Evolutionary conservation across 2,113 vertebrate species (phyloP).

Genomic region (Pomatorhinus ruficollis): DNA sequence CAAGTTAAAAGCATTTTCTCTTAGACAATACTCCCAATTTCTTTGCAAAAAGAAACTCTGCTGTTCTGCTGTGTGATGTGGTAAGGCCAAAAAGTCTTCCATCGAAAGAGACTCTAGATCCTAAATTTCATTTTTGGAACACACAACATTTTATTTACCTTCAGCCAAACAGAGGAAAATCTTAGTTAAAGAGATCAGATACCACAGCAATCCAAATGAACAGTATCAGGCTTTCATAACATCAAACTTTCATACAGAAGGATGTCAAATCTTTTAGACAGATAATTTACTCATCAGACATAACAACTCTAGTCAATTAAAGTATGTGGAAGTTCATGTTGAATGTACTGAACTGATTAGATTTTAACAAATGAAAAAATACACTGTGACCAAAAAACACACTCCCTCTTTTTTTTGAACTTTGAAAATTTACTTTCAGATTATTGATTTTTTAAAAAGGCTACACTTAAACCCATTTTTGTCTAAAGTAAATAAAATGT

Average conservation of each 20-base stretch:
- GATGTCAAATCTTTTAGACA: background rate
- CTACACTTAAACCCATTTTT: background rate
- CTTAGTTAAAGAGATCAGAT: background rate
- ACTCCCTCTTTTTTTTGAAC: background rate
- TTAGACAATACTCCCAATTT: background rate
- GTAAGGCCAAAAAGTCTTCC: background rate
- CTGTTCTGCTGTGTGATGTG: background rate
- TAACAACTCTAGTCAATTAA: background rate
- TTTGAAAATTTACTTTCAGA: background rate
- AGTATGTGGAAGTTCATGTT: background rate
- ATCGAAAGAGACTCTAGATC: background rate
- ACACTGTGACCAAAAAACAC: background rate
- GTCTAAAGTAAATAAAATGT: background rate
- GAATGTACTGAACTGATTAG: background rate
- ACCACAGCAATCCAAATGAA: background rate
- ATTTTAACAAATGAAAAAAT: background rate
- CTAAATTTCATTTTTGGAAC: background rate
- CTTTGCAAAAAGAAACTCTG: background rate
- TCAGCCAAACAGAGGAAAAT: background rate
- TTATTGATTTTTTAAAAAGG: background rate
- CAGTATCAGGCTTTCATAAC: background rate
- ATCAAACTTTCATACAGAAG: background rate
- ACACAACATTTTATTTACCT: background rate
- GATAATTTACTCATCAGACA: background rate
- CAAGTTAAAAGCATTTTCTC: background rate